phyloP scores from a whole-genome alignment of 1,140 invertebrate species.

The Drosophila bocki region DNA sequence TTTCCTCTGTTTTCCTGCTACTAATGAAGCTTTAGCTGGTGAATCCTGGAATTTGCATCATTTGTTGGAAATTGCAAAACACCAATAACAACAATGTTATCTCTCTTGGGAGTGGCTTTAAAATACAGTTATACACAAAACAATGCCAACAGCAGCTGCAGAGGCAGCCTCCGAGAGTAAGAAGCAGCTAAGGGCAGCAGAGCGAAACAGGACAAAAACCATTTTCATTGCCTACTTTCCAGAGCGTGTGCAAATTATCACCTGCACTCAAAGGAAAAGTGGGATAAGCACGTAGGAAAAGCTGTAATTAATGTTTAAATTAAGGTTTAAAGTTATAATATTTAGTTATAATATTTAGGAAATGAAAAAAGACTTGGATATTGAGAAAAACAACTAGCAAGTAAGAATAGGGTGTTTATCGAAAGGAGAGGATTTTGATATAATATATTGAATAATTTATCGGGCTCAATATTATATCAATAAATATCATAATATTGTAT shows the following conservation, averaged over 20 bases:
- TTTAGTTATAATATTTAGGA: not conserved
- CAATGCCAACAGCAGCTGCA: conserved; percentile 11
- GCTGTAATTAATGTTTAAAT: too few relatives aligned
- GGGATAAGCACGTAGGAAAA: not conserved
- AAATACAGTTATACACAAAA: conserved; percentile 42
- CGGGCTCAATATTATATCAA: too few relatives aligned
- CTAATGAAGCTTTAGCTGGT: conserved; percentile 52
- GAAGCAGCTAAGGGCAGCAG: conserved; percentile 4
- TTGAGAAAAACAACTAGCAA: not conserved
- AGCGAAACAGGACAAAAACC: conserved; percentile 34
- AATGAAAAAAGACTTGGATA: not conserved
- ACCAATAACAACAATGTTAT: conserved; percentile 23
- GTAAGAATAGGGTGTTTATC: not conserved
- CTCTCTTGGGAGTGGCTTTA: conserved; percentile 72
- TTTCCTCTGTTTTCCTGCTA: conserved; percentile 22
- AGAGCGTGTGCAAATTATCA: conserved; percentile 57
- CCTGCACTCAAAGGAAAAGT: conserved; percentile 10
- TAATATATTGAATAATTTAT: not conserved
- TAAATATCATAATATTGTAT: too few relatives aligned
- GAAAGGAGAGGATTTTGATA: not conserved
- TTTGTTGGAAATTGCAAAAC: conserved; percentile 6
- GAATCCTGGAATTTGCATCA: conserved; percentile 4
- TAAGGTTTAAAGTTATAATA: too few relatives aligned
- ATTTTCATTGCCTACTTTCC: conserved; percentile 75
- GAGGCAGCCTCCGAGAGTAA: not conserved